These are phyloP conservation scores for Euproctis similis DNA, from an alignment of 2,888 invertebrate species.

Conservation along the genomic window DNA sequence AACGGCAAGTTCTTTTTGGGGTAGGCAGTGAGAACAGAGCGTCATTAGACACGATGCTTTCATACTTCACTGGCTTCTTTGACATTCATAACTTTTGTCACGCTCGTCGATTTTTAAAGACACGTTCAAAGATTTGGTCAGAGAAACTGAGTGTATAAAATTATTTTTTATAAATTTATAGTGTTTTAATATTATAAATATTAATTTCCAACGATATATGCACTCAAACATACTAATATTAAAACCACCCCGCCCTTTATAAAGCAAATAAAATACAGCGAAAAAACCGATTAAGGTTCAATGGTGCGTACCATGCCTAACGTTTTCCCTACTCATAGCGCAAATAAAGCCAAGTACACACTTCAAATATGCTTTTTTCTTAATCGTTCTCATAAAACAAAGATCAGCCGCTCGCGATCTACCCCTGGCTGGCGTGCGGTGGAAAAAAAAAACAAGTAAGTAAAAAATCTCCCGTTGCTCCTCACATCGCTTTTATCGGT, in stretches of 20 bases:
- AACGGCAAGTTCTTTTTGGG: too few relatives aligned
- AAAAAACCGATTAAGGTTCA: conserved; percentile 75
- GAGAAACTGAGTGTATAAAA: too few relatives aligned
- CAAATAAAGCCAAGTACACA: conserved; percentile 73
- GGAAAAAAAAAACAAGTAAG: conserved; percentile 48
- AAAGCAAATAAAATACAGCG: conserved; percentile 66
- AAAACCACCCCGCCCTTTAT: too few relatives aligned
- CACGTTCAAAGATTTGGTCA: too few relatives aligned
- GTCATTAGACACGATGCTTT: too few relatives aligned
- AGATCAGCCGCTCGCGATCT: conserved; percentile 65
- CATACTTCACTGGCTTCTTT: too few relatives aligned
- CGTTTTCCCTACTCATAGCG: too few relatives aligned
- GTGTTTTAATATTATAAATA: too few relatives aligned
- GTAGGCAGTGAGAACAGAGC: too few relatives aligned
- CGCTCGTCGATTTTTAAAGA: too few relatives aligned
- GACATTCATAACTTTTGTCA: too few relatives aligned
- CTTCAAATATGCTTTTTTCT: conserved; percentile 77
- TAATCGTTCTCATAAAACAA: conserved; percentile 77
- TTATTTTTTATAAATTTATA: too few relatives aligned
- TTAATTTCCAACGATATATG: conserved; percentile 38
- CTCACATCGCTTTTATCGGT: conserved; percentile 63
- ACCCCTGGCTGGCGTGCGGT: conserved; percentile 58
- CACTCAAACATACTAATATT: conserved; percentile 46
- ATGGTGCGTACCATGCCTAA: conserved; percentile 72
- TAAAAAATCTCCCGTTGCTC: conserved; percentile 60